These are phyloP conservation scores for Pycnonotus jocosus DNA, from an alignment of 2,113 vertebrate species.

Conservation along the genomic window DNA sequence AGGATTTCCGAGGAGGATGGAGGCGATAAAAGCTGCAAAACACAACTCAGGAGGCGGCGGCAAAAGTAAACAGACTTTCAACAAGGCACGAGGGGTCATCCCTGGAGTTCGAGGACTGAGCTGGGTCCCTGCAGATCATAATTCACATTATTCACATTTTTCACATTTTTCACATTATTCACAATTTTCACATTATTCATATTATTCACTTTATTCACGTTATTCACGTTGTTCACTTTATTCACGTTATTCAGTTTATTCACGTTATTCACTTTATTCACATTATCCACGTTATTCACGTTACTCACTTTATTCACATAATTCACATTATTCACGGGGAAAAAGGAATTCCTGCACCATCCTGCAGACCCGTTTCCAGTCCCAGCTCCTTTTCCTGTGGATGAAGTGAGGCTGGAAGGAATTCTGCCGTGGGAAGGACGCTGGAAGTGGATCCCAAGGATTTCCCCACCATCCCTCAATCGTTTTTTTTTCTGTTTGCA, in stretches of 20 bases:
- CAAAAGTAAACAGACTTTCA: background rate
- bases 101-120: background rate
- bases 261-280: too few species aligned
- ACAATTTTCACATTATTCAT: too few species aligned
- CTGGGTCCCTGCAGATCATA: background rate
- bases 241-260: too few species aligned
- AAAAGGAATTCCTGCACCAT: background rate
- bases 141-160: too few species aligned
- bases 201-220: too few species aligned
- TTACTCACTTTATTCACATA: too few species aligned
- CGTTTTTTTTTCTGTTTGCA: background rate
- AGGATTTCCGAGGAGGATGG: background rate
- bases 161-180: too few species aligned
- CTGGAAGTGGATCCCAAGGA: background rate
- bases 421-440: background rate
- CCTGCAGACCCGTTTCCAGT: background rate
- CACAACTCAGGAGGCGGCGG: background rate
- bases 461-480: background rate
- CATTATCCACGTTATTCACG: background rate
- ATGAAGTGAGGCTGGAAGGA: background rate
- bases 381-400: background rate
- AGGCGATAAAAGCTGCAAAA: conserved; percentile 40
- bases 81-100: background rate
- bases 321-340: too few species aligned
- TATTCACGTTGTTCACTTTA: too few species aligned